A percentile compares a stretch with the other conserved stretches of the same genome.
phyloP scores from a whole-genome alignment of 2,888 invertebrate species.

The Piscicola geometra region DNA sequence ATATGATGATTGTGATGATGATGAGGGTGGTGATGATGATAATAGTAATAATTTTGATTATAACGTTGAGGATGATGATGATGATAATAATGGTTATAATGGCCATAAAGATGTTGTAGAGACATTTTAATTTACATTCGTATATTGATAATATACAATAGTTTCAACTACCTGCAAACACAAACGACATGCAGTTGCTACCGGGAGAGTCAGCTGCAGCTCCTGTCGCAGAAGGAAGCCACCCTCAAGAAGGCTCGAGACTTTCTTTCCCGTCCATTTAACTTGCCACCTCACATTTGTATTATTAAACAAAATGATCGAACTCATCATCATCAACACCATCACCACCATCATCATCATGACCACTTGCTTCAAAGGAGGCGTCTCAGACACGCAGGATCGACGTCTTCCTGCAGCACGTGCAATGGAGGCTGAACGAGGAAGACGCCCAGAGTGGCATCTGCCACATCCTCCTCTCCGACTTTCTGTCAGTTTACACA shows the following conservation, averaged over 20 bases:
- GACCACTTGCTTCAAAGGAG: constrained; percentile 39
- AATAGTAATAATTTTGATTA: too few relatives aligned
- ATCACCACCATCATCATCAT: not conserved
- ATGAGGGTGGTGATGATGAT: too few relatives aligned
- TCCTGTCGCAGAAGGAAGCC: constrained; percentile 41
- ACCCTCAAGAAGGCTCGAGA: constrained; percentile 1
- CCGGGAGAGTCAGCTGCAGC: constrained; percentile 55
- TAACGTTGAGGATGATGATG: too few relatives aligned
- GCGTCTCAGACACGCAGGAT: constrained; percentile 67
- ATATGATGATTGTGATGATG: too few relatives aligned
- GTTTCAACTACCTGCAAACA: not conserved
- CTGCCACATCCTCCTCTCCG: constrained; percentile 87
- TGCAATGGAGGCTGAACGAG: constrained; percentile 94
- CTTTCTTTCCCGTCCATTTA: too few relatives aligned
- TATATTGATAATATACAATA: too few relatives aligned
- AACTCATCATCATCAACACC: not conserved
- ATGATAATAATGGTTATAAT: too few relatives aligned
- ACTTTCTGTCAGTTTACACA: constrained; percentile 70
- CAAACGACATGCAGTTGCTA: constrained; percentile 50
- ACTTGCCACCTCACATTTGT: too few relatives aligned
- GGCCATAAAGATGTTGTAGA: too few relatives aligned
- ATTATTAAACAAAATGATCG: not conserved
- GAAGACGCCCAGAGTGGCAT: constrained; percentile 95
- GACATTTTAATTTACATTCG: too few relatives aligned
- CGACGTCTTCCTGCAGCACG: constrained; percentile 96